Conservation (phyloP, 2,797 vertebrate species). For the Poeciliopsis presidionis region DNA sequence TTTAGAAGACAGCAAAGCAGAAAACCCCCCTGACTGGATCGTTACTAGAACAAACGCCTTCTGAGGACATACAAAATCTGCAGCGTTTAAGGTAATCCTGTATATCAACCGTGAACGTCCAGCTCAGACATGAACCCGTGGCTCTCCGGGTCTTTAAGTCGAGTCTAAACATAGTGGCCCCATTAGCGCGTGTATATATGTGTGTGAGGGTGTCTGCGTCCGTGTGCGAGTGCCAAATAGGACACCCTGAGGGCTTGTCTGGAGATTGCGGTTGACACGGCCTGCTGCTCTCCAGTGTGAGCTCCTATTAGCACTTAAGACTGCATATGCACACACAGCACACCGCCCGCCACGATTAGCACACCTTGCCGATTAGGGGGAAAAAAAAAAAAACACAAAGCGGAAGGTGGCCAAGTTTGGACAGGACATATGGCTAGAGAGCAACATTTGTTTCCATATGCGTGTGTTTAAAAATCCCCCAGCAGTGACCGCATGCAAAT, state of each 20-base stretch:
- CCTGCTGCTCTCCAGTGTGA: slow-evolving; percentile 77
- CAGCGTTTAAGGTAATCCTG: slow-evolving; percentile 57
- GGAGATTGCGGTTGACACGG: slow-evolving; percentile 75
- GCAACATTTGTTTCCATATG: slow-evolving; percentile 25
- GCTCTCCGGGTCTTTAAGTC: slow-evolving; percentile 52
- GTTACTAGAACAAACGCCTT: background rate
- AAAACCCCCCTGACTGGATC: background rate
- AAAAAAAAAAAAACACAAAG: background rate
- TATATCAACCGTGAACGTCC: slow-evolving; percentile 59
- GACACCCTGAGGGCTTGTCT: slow-evolving; percentile 80
- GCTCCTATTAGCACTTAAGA: slow-evolving; percentile 74
- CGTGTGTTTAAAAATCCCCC: slow-evolving; percentile 35
- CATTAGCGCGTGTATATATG: slow-evolving; percentile 24
- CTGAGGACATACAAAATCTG: slow-evolving; percentile 9
- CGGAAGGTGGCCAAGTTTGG: background rate
- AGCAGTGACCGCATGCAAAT: slow-evolving; percentile 30
- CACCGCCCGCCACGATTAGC: slow-evolving; percentile 49
- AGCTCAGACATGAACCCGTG: slow-evolving; percentile 53
- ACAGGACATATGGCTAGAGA: slow-evolving; percentile 10
- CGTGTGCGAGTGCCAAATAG: slow-evolving; percentile 72
- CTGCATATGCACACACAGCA: slow-evolving; percentile 39
- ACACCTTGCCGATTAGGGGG: slow-evolving; percentile 54
- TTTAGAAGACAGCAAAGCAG: background rate
- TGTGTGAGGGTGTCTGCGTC: slow-evolving; percentile 25
- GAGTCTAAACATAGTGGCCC: slow-evolving; percentile 59